phyloP scores from a whole-genome alignment of 2,113 vertebrate species.

The Xyliphius kryptos region DNA sequence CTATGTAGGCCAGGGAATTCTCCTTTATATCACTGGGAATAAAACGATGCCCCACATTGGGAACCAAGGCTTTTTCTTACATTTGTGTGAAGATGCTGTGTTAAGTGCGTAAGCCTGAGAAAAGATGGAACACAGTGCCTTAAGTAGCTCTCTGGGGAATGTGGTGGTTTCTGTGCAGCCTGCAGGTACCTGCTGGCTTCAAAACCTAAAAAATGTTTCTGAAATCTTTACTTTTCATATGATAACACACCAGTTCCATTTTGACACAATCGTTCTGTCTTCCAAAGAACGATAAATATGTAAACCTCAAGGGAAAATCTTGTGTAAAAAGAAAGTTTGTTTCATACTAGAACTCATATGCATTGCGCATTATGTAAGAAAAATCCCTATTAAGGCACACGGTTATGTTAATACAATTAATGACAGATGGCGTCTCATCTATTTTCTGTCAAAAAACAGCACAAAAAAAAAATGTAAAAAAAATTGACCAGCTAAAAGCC shows the following conservation, averaged over 20 bases:
- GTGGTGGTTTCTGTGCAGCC: constrained; percentile 27
- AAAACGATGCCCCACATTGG: constrained; percentile 28
- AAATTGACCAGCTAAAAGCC: no score
- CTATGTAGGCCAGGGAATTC: constrained; percentile 31
- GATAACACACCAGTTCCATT: constrained; percentile 6
- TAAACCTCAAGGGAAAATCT: neutral
- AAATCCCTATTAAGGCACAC: no score
- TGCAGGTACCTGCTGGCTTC: constrained; percentile 21
- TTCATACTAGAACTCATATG: no score
- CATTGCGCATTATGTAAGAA: no score
- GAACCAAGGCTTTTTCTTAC: constrained; percentile 21
- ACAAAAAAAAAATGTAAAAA: no score
- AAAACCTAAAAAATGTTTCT: constrained; percentile 20
- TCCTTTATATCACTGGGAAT: constrained; percentile 12
- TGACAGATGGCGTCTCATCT: no score
- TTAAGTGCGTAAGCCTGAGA: constrained; percentile 30
- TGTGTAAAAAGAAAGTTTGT: no score
- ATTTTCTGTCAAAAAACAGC: no score
- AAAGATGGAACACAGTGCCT: constrained; percentile 35
- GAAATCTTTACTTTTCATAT: constrained; percentile 21
- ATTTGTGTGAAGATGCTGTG: constrained; percentile 30
- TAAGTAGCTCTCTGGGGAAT: constrained; percentile 39
- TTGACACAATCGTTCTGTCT: neutral
- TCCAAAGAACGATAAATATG: constrained; percentile 17
- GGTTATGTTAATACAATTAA: no score